A percentile compares a stretch with the other conserved stretches of the same genome.
These are phyloP conservation scores for Tenebrosternarchus preto DNA, from an alignment of 2,113 vertebrate genomes.

Conservation along the genomic window DNA sequence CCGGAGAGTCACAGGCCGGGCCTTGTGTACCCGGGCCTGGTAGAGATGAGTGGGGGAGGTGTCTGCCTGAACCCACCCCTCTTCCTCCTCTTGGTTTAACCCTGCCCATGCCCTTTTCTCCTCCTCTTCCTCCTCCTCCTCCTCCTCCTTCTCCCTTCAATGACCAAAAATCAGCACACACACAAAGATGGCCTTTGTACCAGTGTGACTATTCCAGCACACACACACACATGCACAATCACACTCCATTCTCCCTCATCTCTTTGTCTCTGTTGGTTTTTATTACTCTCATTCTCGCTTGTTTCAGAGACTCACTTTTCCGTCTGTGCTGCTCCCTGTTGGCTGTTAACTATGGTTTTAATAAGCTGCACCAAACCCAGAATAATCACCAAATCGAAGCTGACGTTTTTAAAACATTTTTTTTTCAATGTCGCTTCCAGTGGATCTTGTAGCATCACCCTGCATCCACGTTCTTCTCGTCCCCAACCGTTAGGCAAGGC, in stretches of 20 bases:
- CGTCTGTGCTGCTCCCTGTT: too few species aligned
- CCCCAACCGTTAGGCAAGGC: neutral
- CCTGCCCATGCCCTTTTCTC: neutral
- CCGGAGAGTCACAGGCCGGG: slow-evolving; percentile 68
- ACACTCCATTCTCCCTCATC: neutral
- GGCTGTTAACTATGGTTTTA: too few species aligned
- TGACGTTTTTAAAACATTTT: too few species aligned
- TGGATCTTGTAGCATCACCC: neutral
- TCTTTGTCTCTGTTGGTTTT: slow-evolving; percentile 24
- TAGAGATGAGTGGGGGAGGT: slow-evolving; percentile 43
- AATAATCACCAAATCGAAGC: too few species aligned
- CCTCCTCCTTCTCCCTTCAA: neutral
- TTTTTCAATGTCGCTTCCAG: neutral
- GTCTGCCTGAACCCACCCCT: slow-evolving; percentile 33
- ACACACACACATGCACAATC: neutral
- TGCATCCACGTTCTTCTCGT: neutral
- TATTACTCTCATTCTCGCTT: neutral
- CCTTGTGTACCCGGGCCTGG: slow-evolving; percentile 54
- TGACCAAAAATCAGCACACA: slow-evolving; percentile 6
- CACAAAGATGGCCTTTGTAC: slow-evolving; percentile 47
- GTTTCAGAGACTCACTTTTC: neutral
- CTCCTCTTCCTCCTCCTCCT: neutral
- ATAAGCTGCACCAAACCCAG: too few species aligned
- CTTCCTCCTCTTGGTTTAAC: slow-evolving; percentile 1
- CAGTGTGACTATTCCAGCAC: slow-evolving; percentile 17